Evolutionary conservation across 2,797 vertebrate genomes (phyloP).

Genomic region (Anableps anableps): DNA sequence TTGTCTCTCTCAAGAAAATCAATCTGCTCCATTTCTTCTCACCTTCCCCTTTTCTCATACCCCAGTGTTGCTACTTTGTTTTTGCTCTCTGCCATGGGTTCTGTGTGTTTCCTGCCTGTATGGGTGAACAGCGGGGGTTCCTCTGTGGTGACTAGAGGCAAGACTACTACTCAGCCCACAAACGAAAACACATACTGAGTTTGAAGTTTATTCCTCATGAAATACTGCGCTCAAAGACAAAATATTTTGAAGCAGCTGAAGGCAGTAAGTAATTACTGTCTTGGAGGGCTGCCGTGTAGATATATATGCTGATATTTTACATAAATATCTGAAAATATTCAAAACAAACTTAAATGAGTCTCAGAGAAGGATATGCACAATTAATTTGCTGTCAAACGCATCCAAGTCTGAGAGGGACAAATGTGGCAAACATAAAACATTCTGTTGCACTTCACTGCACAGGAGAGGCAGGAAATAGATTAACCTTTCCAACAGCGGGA

Average conservation of each 20-base stretch:
- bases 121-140: conserved; percentile 29
- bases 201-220: conserved; percentile 58
- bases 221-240: conserved; percentile 25
- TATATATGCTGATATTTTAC: background rate
- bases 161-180: conserved; percentile 22
- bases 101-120: conserved; percentile 11
- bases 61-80: conserved; percentile 22
- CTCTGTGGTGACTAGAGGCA: conserved; percentile 19
- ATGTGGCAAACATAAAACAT: conserved; percentile 31
- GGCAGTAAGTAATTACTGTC: background rate
- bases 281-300: background rate
- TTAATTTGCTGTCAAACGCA: conserved; percentile 20
- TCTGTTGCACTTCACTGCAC: conserved; percentile 45
- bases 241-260: conserved; percentile 24
- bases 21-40: conserved; percentile 57
- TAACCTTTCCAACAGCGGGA: conserved; percentile 79
- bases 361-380: conserved; percentile 8
- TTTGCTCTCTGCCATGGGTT: conserved; percentile 14
- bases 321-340: background rate
- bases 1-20: conserved; percentile 62
- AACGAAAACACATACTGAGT: conserved; percentile 25
- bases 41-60: conserved; percentile 37
- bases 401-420: conserved; percentile 16
- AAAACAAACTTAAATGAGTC: conserved; percentile 14
- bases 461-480: conserved; percentile 74